Base-by-base conservation (phyloP, 2,888 invertebrate genomes). In the Acleris cristana region DNA sequence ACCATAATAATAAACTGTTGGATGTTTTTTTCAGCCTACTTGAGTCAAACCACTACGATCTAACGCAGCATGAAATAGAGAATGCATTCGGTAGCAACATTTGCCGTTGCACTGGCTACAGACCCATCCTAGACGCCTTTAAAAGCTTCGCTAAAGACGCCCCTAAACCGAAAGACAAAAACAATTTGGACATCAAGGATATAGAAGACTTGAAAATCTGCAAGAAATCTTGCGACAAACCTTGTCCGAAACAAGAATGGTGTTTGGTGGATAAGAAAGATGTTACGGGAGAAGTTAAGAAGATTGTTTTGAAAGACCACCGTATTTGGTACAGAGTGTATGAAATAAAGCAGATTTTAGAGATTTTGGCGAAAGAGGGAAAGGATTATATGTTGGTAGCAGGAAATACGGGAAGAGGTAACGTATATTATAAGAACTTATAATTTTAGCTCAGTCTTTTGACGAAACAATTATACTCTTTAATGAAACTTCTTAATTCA, bases 101-200 rank as follows among this genome's bases (percentile, higher is more conserved):
- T 51, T 96, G 96, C 73, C 91, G 96, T 48, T 96, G 96, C 75
- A 96, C 96, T 1, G 95, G 95, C 1, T 95, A 95, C 74, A 84
- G 95, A 56, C 93, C 95, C 0, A 95, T 95, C 51, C 70, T 94
- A 3, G 93, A 95, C 68, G 95, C 95, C 1, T 95, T 95, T 79
- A 95, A 95, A 75, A 93, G 93, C 0, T 89, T 95, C 57, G 93
- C 93, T 4, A 85, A 76, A 61, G 94, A 94, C 73, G 86, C 90
- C 3, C 80, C 83, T 0, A 76, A 79, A 59, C 71, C 75, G 0
- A 69, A 73, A 0, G 60, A 73, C 0, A 76, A 79, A 60, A 71
- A 75, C 0, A 69, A 73, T 34, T 10, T 34, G 0, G 61, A 73
- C 14, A 53, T 86, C 4, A 49, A 54, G 3, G 87, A 88, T 56